A percentile compares a stretch with the other conserved stretches of the same genome.
Conservation (phyloP, 2,797 vertebrate species). For the Anolis apletophallus region DNA sequence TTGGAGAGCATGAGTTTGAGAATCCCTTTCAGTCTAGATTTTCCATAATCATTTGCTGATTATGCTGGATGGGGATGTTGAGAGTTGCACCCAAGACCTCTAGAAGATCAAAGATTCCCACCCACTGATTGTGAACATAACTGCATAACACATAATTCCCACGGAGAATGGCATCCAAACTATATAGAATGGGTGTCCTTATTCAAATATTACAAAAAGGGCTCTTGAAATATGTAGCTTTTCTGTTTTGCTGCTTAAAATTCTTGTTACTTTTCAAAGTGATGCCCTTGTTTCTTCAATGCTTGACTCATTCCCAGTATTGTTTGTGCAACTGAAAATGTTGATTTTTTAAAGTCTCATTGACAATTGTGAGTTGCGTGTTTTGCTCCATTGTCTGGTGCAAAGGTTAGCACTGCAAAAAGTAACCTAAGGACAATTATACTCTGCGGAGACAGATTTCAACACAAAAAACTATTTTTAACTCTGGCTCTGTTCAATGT, state of each 20-base stretch:
- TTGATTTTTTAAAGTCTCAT: neutral
- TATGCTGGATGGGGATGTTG: neutral
- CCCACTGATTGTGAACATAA: neutral
- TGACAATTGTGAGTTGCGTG: constrained; percentile 7
- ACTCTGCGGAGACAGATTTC: constrained; percentile 55
- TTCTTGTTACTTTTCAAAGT: constrained; percentile 39
- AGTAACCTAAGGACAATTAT: constrained; percentile 63
- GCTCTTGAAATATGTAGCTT: constrained; percentile 39
- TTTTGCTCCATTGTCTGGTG: constrained; percentile 40
- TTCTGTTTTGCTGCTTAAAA: constrained; percentile 58
- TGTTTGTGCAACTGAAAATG: neutral
- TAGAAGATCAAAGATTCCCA: neutral
- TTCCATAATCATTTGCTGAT: too few relatives aligned
- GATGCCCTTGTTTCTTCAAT: constrained; percentile 21
- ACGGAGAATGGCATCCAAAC: neutral
- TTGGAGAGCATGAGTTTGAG: neutral
- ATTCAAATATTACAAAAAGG: neutral
- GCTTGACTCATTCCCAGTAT: constrained; percentile 46
- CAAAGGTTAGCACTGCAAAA: constrained; percentile 62
- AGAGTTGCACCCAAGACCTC: neutral
- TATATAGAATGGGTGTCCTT: constrained; percentile 11
- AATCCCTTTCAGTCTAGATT: neutral
- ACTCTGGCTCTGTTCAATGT: constrained; percentile 54
- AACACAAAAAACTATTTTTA: constrained; percentile 65
- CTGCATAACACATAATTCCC: neutral